Base-by-base conservation (phyloP, 2,888 invertebrate genomes). In the Microctonus brassicae region DNA sequence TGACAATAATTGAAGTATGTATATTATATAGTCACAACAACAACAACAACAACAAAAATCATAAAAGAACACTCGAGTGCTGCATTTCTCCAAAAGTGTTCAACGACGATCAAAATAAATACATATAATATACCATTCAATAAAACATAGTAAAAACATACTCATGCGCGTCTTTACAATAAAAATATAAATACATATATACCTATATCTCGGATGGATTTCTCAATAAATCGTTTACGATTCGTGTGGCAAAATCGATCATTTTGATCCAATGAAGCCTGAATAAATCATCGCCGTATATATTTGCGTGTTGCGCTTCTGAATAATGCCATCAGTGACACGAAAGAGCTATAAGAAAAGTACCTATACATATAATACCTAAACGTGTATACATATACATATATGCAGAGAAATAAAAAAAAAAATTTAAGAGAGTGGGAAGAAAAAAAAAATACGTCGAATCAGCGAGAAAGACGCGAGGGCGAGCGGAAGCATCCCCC, bases 401-500 rank as follows among this genome's bases (percentile, higher is more conserved):
- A 17, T n/a, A 9, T 17, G 47, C 3, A 29, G 7, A 29, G 7
- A 29, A 29, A 7, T 7, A 29, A 29, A 7, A 29, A 7, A 29
- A 47, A 47, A 17, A 47, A 47, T 17, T 17, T 17, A 17, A 47
- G 47, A 47, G 47, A 47, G 17, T 17, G 47, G 17, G 17, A 60
- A 36, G 20, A 13, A 62, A 26, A 33, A 52, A 63, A 29, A 52
- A 63, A 63, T 63, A 2, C 52, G 47, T 52, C 52, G 52, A 63
- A 52, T 63, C 63, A 52, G 63, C 63, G 63, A 47, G 52, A 63
- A 52, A 63, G n/a, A 63, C 34, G 20, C 33, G 34, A 58, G 52
- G 39, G 52, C 10, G 63, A 39, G 52, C 52, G 52, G 52, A 64
- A 64, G 34, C 63, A 52, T 64, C 26, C 47, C 29, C 63, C 62